A percentile compares a stretch with the other conserved stretches of the same genome.
Evolutionary conservation across 1,140 invertebrate genomes (phyloP).

Genomic region (Caerostris darwini): DNA sequence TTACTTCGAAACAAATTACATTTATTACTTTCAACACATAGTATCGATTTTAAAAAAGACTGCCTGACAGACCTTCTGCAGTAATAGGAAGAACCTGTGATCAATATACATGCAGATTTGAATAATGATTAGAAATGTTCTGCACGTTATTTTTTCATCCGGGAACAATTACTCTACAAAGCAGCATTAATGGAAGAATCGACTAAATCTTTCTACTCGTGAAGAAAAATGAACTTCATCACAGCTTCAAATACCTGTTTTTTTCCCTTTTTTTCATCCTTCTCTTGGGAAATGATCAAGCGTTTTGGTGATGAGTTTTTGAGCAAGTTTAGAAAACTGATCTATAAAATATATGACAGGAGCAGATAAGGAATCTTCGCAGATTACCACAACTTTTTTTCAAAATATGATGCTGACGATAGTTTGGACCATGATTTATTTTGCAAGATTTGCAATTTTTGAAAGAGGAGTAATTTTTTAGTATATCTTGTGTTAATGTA

Average conservation of each 20-base stretch:
- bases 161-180: constrained; percentile 52
- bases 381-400: no score
- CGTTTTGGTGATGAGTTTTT: constrained; percentile 3
- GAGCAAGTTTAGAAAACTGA: not conserved
- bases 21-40: not conserved
- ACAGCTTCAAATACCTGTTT: not conserved
- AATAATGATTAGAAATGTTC: constrained; percentile 44
- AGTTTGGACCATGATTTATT: no score
- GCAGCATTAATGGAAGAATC: constrained; percentile 47
- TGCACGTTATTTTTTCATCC: constrained; percentile 10
- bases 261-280: not conserved
- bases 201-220: constrained; percentile 36
- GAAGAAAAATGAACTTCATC: constrained; percentile 31
- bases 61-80: not conserved
- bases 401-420: no score
- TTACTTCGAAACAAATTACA: not conserved
- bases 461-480: no score
- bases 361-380: not conserved
- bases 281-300: not conserved
- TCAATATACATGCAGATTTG: constrained; percentile 7
- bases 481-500: no score
- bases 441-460: no score
- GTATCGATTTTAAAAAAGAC: not conserved
- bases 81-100: not conserved
- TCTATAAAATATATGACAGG: not conserved